Conservation (phyloP, 2,113 vertebrate species). For the Cynopterus brachyotis region DNA sequence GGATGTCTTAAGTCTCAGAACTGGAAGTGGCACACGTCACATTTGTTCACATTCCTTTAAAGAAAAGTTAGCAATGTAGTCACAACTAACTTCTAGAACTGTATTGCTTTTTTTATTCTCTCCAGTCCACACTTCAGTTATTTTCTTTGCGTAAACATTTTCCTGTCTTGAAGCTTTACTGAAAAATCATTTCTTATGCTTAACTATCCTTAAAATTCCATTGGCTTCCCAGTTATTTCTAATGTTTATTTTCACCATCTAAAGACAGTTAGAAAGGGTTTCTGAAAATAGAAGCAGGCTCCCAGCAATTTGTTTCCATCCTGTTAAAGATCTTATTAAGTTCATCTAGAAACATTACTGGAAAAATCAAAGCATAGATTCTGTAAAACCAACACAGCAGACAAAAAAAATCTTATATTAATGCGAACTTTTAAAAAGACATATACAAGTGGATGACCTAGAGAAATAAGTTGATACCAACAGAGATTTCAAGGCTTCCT, state of each 20-base stretch:
- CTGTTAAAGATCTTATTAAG: neutral
- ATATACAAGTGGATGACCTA: neutral
- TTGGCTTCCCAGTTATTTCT: neutral
- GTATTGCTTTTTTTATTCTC: neutral
- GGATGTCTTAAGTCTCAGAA: neutral
- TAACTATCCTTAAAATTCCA: neutral
- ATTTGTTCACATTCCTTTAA: neutral
- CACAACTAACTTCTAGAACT: neutral
- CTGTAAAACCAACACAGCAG: neutral
- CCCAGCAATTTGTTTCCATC: neutral
- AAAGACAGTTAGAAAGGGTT: neutral
- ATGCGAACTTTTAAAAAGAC: neutral
- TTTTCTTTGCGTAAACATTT: neutral
- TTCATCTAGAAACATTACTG: neutral
- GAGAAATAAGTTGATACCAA: neutral
- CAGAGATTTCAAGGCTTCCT: neutral
- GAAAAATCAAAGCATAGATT: neutral
- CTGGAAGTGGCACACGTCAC: neutral
- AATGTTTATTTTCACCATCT: slow-evolving; percentile 4
- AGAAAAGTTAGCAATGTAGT: neutral
- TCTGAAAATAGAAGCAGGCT: neutral
- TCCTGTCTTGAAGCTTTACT: neutral
- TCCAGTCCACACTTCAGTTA: neutral
- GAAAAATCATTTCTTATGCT: neutral
- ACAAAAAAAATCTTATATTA: neutral